Evolutionary conservation across 2,888 invertebrate species (phyloP).

Genomic region (Papilio demoleus): DNA sequence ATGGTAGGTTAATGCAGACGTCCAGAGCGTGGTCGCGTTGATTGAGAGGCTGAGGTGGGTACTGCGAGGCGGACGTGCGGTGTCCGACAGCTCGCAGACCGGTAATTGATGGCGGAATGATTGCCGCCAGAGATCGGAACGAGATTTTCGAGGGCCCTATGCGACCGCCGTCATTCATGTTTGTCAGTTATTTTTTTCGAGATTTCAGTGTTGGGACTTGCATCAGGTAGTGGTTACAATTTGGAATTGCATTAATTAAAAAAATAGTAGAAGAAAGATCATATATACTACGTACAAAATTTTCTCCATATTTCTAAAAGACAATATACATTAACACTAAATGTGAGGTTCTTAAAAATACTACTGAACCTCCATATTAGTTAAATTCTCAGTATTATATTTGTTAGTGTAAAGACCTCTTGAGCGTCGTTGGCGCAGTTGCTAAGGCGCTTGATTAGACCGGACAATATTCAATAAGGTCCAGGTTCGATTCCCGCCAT

Average conservation of each 20-base stretch:
- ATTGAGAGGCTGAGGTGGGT: constrained; percentile 29
- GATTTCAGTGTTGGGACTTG: constrained; percentile 15
- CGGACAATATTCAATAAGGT: too few relatives aligned
- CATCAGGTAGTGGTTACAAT: not conserved
- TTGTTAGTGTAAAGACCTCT: too few relatives aligned
- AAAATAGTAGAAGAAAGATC: not conserved
- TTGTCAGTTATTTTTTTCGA: constrained; percentile 26
- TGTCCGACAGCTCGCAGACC: constrained; percentile 54
- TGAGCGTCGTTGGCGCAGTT: too few relatives aligned
- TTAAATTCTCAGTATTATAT: too few relatives aligned
- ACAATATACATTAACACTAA: too few relatives aligned
- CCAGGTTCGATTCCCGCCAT: too few relatives aligned
- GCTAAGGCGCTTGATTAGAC: too few relatives aligned
- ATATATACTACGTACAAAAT: too few relatives aligned
- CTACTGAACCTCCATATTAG: too few relatives aligned
- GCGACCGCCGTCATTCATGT: constrained; percentile 53
- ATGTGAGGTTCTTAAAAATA: too few relatives aligned
- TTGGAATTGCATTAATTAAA: not conserved
- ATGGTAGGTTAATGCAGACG: constrained; percentile 26
- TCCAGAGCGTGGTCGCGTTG: constrained; percentile 24
- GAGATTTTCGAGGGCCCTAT: constrained; percentile 58
- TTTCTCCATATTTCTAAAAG: too few relatives aligned
- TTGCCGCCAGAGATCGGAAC: constrained; percentile 56
- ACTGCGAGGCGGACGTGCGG: constrained; percentile 37
- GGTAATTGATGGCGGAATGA: constrained; percentile 69